Evolutionary conservation across 2,888 invertebrate genomes (phyloP), one percentile per base, ranked within the genome.

Genomic region (Endomychus coccineus): DNA sequence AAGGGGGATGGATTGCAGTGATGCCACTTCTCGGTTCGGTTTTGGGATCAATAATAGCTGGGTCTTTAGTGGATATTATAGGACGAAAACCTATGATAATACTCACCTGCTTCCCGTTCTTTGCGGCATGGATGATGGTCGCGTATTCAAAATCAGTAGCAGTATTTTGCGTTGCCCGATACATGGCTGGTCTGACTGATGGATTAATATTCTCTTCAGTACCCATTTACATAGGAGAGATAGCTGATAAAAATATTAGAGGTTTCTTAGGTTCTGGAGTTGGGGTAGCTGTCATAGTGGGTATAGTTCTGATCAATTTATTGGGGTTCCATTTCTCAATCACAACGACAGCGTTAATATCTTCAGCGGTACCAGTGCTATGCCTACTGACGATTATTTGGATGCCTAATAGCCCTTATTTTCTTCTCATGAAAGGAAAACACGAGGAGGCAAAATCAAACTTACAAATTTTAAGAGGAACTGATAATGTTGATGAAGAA

Each of bases 1-100:
- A 77, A 55, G 73, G 74, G 44, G 76, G 77, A 51, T 77, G 77
- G 77, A 71, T 78, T 55, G 77, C 76, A 1, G 78, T 80, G 25
- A 72, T 80, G 55, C 76, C 77, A 59, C 71, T 80, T 40, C 62
- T 80, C 28, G 80, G 78, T 43, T 77, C 77, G 1, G 69, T 78
- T 7, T 58, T 78, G 24, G 80, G 79, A 16, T 75, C 76, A 7
- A 56, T 77, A 2, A 66, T 77, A 13, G 73, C 77, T 5, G 80
- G 77, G n/a, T 68, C 76, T 51, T 64, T 76, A 40, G 75, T 81
- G 30, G 79, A 82, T 58, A 67, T 71, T 42, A 68, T 78, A 36
- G 83, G 83, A 11, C 69, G 82, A 12, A 81, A 80, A 56, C 70
- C 68, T 6, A 75, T 77, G 14, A 67, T 80, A 12, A 54, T 77